Percentiles rank a stretch among this genome's conserved stretches.
phyloP scores from a whole-genome alignment of 2,888 invertebrate species.

The Lasioglossum leucozonium region DNA sequence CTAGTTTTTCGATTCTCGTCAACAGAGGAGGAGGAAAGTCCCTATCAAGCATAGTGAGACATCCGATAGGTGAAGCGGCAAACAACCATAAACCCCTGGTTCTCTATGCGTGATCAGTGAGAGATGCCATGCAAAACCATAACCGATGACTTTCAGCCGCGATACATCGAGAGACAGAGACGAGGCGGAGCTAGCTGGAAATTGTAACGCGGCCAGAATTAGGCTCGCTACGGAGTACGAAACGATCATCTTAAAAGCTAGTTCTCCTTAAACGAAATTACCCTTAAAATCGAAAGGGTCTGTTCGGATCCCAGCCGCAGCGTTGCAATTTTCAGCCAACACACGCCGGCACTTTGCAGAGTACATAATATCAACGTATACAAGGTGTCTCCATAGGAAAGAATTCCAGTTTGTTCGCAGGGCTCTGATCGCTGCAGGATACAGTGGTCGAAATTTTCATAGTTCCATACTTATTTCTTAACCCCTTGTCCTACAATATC shows the following conservation, averaged over 20 bases:
- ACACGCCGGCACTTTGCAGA: not conserved
- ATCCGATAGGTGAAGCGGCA: slow-evolving; percentile 26
- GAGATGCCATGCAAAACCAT: slow-evolving; percentile 51
- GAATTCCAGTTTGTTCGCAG: not conserved
- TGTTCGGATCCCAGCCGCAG: not conserved
- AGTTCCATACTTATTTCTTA: too few species aligned
- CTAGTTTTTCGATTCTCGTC: not conserved
- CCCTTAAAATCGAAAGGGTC: not conserved
- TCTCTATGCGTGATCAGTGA: slow-evolving; percentile 24
- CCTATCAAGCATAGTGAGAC: not conserved
- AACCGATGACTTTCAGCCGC: slow-evolving; percentile 42
- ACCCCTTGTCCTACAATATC: too few species aligned
- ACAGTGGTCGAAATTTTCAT: too few species aligned
- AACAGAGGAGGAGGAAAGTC: not conserved
- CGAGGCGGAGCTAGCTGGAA: not conserved
- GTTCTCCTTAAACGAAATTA: not conserved
- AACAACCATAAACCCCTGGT: slow-evolving; percentile 28
- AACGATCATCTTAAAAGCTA: not conserved
- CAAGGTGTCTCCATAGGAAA: slow-evolving; percentile 11
- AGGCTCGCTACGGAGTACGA: not conserved
- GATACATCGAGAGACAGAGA: slow-evolving; percentile 36
- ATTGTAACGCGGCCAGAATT: not conserved
- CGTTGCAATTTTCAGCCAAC: slow-evolving; percentile 22
- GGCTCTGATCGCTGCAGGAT: not conserved
- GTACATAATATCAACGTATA: slow-evolving; percentile 23